These are phyloP conservation scores for Sarcophaga rosellei DNA, from an alignment of 2,888 invertebrate genomes.

Conservation along the genomic window DNA sequence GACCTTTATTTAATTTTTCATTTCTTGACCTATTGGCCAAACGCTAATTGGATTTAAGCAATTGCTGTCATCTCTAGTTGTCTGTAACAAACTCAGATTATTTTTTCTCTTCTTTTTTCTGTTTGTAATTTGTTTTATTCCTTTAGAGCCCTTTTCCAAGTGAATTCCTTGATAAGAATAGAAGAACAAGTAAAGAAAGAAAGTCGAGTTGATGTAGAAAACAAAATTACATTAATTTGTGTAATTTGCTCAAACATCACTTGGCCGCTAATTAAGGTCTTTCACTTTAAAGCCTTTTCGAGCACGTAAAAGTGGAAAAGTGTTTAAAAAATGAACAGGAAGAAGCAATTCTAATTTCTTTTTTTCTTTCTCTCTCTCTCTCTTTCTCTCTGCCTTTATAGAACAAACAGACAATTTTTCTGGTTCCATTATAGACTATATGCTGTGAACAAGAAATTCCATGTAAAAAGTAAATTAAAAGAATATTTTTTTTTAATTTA, in stretches of 20 bases:
- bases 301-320: neutral
- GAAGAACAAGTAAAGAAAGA: no score
- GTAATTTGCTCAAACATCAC: constrained; percentile 41
- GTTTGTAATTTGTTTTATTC: neutral
- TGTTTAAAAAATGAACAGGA: no score
- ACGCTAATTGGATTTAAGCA: neutral
- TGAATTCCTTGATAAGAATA: neutral
- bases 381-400: neutral
- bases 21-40: neutral
- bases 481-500: no score
- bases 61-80: neutral
- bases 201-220: neutral
- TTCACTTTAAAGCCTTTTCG: constrained; percentile 3
- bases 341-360: neutral
- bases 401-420: neutral
- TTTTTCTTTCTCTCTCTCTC: neutral
- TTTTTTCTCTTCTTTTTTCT: neutral
- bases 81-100: neutral
- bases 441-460: no score
- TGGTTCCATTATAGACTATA: no score
- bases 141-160: neutral
- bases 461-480: no score
- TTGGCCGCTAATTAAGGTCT: constrained; percentile 53
- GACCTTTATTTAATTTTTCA: neutral
- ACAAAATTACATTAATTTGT: constrained; percentile 42